Evolutionary conservation across 2,113 vertebrate genomes (phyloP).

Genomic region (Thinocorus orbignyianus): DNA sequence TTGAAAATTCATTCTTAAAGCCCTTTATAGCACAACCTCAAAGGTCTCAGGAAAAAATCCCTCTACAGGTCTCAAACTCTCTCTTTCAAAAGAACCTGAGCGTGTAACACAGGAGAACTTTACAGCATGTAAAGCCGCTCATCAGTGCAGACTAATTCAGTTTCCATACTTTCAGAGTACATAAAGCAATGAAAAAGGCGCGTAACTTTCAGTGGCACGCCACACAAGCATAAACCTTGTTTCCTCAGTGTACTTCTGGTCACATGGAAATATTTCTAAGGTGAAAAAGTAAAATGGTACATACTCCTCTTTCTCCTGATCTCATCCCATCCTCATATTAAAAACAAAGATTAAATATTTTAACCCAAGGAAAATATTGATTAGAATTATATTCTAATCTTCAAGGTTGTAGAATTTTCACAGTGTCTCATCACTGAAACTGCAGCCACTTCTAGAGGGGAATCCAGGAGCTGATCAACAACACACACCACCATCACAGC

Average conservation of each 20-base stretch:
- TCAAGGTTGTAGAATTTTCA: background rate
- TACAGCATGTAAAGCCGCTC: fast-evolving
- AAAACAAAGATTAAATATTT: background rate
- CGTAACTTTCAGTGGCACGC: background rate
- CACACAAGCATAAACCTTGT: background rate
- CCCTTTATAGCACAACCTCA: background rate
- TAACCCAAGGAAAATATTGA: background rate
- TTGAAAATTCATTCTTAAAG: background rate
- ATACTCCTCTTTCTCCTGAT: background rate
- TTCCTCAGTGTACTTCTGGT: background rate
- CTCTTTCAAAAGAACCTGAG: background rate
- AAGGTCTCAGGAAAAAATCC: background rate
- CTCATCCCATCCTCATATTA: background rate
- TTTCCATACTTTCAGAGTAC: background rate
- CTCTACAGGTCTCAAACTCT: background rate
- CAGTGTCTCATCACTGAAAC: background rate
- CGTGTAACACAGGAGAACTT: background rate
- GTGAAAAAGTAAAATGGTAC: background rate
- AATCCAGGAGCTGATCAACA: background rate
- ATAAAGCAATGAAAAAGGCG: background rate
- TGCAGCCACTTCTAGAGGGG: background rate
- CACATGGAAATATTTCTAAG: background rate
- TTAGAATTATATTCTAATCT: background rate
- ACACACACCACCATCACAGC: background rate
- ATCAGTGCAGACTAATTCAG: background rate